Percentiles rank a stretch among this genome's conserved stretches.
phyloP scores from a whole-genome alignment of 2,797 vertebrate genomes.

The Melanitta fusca region DNA sequence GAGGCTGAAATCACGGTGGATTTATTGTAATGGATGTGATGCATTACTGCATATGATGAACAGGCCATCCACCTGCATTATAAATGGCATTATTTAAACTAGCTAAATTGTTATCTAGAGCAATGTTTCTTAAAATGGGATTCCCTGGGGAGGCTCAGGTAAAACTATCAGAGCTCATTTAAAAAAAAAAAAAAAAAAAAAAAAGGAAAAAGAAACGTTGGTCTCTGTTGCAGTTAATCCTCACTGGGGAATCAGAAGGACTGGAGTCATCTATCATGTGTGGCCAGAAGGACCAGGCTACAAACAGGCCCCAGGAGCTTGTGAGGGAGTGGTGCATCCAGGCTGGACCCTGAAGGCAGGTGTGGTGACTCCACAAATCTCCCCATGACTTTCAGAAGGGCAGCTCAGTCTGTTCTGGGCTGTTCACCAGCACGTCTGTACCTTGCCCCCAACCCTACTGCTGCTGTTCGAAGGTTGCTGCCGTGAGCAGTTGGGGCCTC shows the following conservation, averaged over 20 bases:
- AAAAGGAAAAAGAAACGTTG: not conserved
- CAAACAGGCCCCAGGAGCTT: not conserved
- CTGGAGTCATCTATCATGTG: fast-evolving
- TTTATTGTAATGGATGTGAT: slow-evolving; percentile 21
- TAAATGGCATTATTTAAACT: slow-evolving; percentile 35
- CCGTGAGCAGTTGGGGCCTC: not conserved
- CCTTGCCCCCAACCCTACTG: not conserved
- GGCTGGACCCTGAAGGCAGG: not conserved
- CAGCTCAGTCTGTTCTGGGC: not conserved
- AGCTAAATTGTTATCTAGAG: not conserved
- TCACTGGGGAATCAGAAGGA: not conserved
- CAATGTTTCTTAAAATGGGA: not conserved
- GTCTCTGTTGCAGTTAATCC: not conserved
- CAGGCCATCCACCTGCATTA: not conserved
- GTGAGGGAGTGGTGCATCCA: not conserved
- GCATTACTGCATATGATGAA: not conserved
- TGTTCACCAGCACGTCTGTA: fast-evolving
- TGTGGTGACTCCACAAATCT: not conserved
- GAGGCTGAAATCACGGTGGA: not conserved
- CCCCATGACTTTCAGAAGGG: not conserved
- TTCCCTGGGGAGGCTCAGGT: not conserved
- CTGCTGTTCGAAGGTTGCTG: not conserved
- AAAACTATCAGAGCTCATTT: not conserved
- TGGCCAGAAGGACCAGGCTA: not conserved
- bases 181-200: not conserved